Percentiles rank a stretch among this genome's conserved stretches.
Conservation (phyloP, 2,797 vertebrate species). For the Acanthurus lineatus region DNA sequence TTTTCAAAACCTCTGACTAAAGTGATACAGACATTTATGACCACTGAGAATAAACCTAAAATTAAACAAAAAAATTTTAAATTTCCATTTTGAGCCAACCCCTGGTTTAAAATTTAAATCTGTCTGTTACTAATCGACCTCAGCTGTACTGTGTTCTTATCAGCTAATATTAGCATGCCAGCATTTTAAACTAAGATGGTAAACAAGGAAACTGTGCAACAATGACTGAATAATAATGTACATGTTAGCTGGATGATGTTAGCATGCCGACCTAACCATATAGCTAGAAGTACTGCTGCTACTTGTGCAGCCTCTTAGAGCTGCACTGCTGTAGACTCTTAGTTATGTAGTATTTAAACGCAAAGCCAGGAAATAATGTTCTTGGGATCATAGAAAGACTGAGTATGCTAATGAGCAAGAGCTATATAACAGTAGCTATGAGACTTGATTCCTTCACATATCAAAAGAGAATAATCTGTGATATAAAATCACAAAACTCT, state of each 20-base stretch:
- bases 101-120: not conserved
- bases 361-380: too few relatives aligned
- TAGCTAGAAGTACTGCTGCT: too few relatives aligned
- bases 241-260: too few relatives aligned
- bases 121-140: too few relatives aligned
- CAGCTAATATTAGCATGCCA: not conserved
- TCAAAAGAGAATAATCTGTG: not conserved
- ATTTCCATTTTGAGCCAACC: not conserved
- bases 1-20: not conserved
- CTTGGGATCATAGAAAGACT: too few relatives aligned
- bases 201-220: not conserved
- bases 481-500: not conserved
- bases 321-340: too few relatives aligned
- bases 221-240: too few relatives aligned
- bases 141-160: not conserved
- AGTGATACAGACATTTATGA: not conserved
- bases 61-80: not conserved
- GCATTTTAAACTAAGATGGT: not conserved
- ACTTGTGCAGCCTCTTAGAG: too few relatives aligned
- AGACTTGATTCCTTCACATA: too few relatives aligned
- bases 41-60: too few relatives aligned
- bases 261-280: too few relatives aligned
- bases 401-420: not conserved
- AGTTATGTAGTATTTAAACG: too few relatives aligned
- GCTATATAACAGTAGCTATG: not conserved